Evolutionary conservation across 2,113 vertebrate species (phyloP), one percentile per base, ranked within the genome.

Genomic region (Myanophis thanlyinensis): DNA sequence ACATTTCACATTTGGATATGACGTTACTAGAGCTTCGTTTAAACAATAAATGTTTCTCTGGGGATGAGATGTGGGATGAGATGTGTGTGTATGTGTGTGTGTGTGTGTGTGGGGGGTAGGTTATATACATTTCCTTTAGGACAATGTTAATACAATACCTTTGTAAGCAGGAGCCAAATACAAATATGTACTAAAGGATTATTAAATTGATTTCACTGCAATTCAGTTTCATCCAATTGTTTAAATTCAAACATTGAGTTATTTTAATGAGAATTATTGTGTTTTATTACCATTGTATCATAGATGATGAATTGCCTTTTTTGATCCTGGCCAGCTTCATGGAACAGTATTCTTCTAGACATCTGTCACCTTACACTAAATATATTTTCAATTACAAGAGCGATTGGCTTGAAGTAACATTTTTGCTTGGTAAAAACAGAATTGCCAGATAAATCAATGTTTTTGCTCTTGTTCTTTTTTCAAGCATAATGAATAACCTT

Each of bases 251-350:
- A 96, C 95, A 95, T 93, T n/a, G 93, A 96, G 49, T 96, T 98
- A 97, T 97, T 97, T 97, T 97, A 96, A 93, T 96, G 97, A 97
- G 95, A 97, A 97, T 91, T 96, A 97, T 97, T 97, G 94, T 96
- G 59, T 97, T 96, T 95, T 92, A 93, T 97, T 97, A 97, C 93
- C 93, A 94, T 93, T 96, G 54, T 96, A 95, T 94, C 46, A n/a
- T 94, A 96, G 96, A 96, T 96, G 92, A 95, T 92, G 97, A 97
- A 98, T 98, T 97, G 96, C 94, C 95, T 97, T 97, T 62, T 91
- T 59, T 49, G 20, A 97, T 96, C 96, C 96, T 46, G 3, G 94
- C 93, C 93, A 94, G 96, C 93, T 96, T 97, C 95, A 95, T 95
- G 94, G 96, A 96, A 97, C 94, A 95, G 93, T 94, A 94, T 91